A percentile compares a stretch with the other conserved stretches of the same genome.
Conservation (phyloP, 2,888 invertebrate genomes). For the Ptychoptera albimana region DNA sequence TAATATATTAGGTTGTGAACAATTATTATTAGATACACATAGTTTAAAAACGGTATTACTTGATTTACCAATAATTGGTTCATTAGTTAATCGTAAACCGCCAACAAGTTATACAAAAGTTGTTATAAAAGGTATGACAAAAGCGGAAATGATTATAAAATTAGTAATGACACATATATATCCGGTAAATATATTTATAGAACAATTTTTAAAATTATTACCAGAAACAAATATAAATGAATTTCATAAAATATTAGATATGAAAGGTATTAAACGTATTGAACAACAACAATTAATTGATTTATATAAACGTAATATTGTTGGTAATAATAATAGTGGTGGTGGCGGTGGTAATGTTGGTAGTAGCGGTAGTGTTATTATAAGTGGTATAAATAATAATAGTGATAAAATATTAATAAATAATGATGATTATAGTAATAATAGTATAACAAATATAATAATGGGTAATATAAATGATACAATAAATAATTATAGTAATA, state of each 20-base stretch:
- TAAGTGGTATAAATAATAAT: not conserved
- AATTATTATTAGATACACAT: slow-evolving; percentile 82
- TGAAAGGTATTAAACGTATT: slow-evolving; percentile 62
- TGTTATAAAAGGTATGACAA: slow-evolving; percentile 71
- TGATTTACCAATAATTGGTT: slow-evolving; percentile 87
- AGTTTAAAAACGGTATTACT: slow-evolving; percentile 84
- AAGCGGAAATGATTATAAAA: slow-evolving; percentile 98
- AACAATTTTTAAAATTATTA: slow-evolving; percentile 76
- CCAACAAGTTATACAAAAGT: slow-evolving; percentile 76
- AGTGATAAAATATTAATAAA: not conserved
- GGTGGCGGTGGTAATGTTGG: too few species aligned
- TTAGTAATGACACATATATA: slow-evolving; percentile 90
- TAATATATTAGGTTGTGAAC: slow-evolving; percentile 74
- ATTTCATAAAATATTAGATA: slow-evolving; percentile 87
- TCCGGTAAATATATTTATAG: slow-evolving; percentile 62
- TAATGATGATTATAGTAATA: too few species aligned
- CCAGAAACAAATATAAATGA: slow-evolving; percentile 81
- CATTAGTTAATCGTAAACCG: slow-evolving; percentile 73
- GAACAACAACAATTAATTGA: slow-evolving; percentile 42
- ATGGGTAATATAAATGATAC: not conserved
- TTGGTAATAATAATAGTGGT: too few species aligned
- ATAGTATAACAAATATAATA: not conserved
- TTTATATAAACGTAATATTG: slow-evolving; percentile 33
- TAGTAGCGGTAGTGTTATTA: not conserved
- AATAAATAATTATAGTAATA: not conserved